Base-by-base conservation (phyloP, 2,888 invertebrate genomes). In the Patella ulyssiponensis region DNA sequence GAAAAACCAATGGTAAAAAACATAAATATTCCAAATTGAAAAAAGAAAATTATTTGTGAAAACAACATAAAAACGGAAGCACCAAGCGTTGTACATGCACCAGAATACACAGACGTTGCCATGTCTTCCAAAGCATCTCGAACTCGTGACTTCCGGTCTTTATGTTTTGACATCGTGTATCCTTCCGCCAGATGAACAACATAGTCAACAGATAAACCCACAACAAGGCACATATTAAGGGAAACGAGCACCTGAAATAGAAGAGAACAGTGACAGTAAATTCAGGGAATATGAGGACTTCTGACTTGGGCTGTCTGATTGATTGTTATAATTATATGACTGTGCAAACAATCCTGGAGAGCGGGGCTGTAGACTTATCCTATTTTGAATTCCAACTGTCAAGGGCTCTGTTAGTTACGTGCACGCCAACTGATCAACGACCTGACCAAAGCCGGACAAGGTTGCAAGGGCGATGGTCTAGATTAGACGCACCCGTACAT, bases 21-120 rank as follows among this genome's bases (percentile, higher is more conserved):
- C 79, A 89, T 83, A 78, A 89, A 89, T 15, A 89, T 78, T 0
- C 89, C 89, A 77, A 89, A 89, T 81, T 89, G 89, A 20, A 84
- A 73, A 78, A 89, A 87, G 83, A 89, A 89, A 12, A 84, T 84
- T 53, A 90, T 82, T 79, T 88, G 54, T 9, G 89, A 86, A 23
- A 87, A 81, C 56, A 89, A 84, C 82, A 89, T 85, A 77, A 89
- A 89, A 20, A 85, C 20, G 0, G 89, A 84, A 9, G 88, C 88
- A 0, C 89, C 89, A 0, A 89, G 78, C 3, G 89, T 89, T 15
- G 88, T 89, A 53, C 84, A 81, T 17, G 89, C 89, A 1, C 89
- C 89, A 20, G 87, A 88, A 33, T 90, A 83, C 9, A 89, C 86
- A 0, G 89, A 88, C n/a, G 86, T 83, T 0, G 86, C 89, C 80